These are phyloP conservation scores for Sebastes cheni DNA, from an alignment of 2,797 vertebrate species.

Conservation along the genomic window DNA sequence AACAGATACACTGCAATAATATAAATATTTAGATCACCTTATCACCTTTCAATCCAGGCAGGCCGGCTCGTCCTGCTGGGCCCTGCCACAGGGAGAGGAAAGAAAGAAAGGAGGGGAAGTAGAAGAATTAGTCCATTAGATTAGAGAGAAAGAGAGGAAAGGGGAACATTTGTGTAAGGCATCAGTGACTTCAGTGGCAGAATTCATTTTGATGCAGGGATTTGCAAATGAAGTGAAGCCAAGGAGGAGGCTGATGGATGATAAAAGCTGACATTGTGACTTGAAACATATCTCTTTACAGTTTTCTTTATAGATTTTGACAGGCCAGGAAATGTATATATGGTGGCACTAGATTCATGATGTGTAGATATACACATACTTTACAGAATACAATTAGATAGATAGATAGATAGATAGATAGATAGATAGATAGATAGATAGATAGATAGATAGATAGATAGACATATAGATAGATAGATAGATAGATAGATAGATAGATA, in stretches of 20 bases:
- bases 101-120: background rate
- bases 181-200: background rate
- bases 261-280: background rate
- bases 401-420: too few species aligned
- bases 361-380: background rate
- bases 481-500: too few species aligned
- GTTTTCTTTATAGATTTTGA: background rate
- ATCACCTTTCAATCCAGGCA: constrained; percentile 99
- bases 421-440: too few species aligned
- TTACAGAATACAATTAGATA: background rate
- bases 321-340: background rate
- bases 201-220: background rate
- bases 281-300: background rate
- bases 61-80: constrained; percentile 89
- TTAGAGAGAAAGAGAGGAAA: constrained; percentile 1
- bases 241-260: background rate
- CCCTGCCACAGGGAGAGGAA: constrained; percentile 83
- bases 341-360: background rate
- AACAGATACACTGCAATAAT: constrained; percentile 85
- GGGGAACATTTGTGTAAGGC: background rate
- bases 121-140: background rate
- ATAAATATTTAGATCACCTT: constrained; percentile 99
- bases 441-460: too few species aligned
- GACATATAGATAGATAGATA: too few species aligned
- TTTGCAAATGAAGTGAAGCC: background rate